Conservation (phyloP, 92 coral and sea anemone genomes). For the Hydrozoanthus gracilis region DNA sequence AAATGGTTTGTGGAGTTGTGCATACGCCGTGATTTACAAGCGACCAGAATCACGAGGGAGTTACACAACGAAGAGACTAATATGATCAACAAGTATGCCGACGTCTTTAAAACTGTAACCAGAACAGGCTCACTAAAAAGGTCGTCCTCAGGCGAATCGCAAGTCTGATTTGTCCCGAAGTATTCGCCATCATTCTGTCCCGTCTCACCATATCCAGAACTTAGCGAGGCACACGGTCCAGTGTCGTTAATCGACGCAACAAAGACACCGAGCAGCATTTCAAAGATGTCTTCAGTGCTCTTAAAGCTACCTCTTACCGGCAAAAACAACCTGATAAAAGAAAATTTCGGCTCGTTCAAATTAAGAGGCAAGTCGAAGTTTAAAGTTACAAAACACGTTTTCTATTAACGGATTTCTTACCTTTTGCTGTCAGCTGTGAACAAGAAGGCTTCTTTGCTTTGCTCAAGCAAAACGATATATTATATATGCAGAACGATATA, state of each 20-base stretch:
- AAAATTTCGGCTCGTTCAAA: too few species aligned
- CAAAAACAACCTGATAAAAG: neutral
- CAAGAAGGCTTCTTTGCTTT: too few species aligned
- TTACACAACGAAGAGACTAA: conserved; percentile 12
- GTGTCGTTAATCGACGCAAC: neutral
- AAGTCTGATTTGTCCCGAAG: conserved; percentile 7
- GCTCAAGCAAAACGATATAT: too few species aligned
- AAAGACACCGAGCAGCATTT: neutral
- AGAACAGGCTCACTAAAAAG: neutral
- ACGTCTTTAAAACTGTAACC: conserved; percentile 23
- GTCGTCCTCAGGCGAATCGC: neutral
- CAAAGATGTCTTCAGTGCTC: neutral
- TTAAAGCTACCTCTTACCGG: too few species aligned
- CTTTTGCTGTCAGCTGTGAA: neutral
- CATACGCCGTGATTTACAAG: conserved; percentile 33
- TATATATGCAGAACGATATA: too few species aligned
- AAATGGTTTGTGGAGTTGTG: conserved; percentile 40
- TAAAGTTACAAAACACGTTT: too few species aligned
- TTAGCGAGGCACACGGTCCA: neutral
- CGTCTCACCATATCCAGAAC: neutral
- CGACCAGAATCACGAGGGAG: conserved; percentile 23
- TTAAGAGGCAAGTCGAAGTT: too few species aligned
- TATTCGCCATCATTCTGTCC: neutral
- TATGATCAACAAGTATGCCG: neutral
- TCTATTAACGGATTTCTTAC: neutral